phyloP scores from a whole-genome alignment of 1,140 invertebrate genomes.

The Eriosoma lanigerum region DNA sequence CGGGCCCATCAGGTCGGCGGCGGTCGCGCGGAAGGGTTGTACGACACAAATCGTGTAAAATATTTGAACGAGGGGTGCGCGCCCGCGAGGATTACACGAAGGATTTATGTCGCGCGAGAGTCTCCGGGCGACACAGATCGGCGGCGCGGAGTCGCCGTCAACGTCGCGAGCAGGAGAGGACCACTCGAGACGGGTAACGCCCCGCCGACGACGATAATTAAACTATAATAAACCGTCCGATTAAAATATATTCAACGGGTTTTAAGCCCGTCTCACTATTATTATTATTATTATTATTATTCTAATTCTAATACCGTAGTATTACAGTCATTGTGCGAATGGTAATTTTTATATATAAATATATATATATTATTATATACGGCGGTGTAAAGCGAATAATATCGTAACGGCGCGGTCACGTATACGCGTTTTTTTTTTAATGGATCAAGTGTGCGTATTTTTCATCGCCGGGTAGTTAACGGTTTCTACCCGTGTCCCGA shows the following conservation, averaged over 20 bases:
- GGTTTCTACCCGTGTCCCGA: slow-evolving; percentile 1
- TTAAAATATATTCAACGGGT: slow-evolving; percentile 42
- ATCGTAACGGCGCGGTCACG: slow-evolving; percentile 29
- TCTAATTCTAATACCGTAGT: background rate
- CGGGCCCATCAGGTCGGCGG: background rate
- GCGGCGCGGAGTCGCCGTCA: background rate
- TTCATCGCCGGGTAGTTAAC: slow-evolving; percentile 6
- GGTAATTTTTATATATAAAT: background rate
- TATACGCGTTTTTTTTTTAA: slow-evolving; percentile 41
- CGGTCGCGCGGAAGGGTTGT: background rate
- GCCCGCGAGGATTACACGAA: slow-evolving; percentile 15
- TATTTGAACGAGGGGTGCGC: background rate
- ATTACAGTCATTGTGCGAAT: slow-evolving; percentile 21
- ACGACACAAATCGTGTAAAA: too few species aligned
- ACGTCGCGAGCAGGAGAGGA: background rate
- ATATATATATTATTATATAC: too few species aligned
- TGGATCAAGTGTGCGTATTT: slow-evolving; percentile 8
- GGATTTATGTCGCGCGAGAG: slow-evolving; percentile 23
- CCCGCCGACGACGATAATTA: slow-evolving; percentile 40
- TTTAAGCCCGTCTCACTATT: background rate
- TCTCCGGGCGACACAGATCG: background rate
- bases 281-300: background rate
- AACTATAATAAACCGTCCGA: slow-evolving; percentile 47
- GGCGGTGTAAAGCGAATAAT: background rate
- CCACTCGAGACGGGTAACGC: slow-evolving; percentile 38